phyloP scores from a whole-genome alignment of 2,888 invertebrate genomes.

The Nysson spinosus region DNA sequence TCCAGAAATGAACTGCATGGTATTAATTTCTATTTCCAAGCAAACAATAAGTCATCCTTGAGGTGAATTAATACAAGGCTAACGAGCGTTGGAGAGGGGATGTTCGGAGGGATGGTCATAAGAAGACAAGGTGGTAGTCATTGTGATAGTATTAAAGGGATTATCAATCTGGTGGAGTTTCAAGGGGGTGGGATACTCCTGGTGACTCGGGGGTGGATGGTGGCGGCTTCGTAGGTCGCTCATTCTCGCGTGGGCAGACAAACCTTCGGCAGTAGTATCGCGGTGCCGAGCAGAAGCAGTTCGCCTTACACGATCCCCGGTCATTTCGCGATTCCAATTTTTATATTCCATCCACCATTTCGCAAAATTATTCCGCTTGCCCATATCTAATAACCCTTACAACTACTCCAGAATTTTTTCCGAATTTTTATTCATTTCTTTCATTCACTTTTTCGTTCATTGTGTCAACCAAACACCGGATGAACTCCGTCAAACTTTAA shows the following conservation, averaged over 20 bases:
- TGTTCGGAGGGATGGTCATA: background rate
- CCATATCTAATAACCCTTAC: no score
- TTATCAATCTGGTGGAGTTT: constrained; percentile 13
- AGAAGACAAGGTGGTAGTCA: background rate
- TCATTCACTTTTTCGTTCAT: no score
- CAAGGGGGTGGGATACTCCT: constrained; percentile 1
- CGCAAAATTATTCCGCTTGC: no score
- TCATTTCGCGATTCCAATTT: constrained; percentile 7
- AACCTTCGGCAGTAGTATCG: constrained; percentile 65
- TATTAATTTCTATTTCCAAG: no score
- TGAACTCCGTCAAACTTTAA: no score
- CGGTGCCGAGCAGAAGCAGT: constrained; percentile 65
- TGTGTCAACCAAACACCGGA: no score
- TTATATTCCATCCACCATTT: constrained; percentile 9
- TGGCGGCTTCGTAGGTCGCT: constrained; percentile 58
- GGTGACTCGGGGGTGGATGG: constrained; percentile 54
- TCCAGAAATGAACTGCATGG: no score
- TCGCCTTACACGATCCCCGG: constrained; percentile 21
- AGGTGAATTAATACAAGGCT: no score
- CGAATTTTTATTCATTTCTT: background rate
- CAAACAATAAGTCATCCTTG: no score
- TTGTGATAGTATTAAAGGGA: constrained; percentile 22
- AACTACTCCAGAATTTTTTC: no score
- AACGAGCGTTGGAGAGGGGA: background rate
- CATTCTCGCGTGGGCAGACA: constrained; percentile 63